Evolutionary conservation across 1,140 invertebrate species (phyloP).

Genomic region (Hypothenemus hampei): DNA sequence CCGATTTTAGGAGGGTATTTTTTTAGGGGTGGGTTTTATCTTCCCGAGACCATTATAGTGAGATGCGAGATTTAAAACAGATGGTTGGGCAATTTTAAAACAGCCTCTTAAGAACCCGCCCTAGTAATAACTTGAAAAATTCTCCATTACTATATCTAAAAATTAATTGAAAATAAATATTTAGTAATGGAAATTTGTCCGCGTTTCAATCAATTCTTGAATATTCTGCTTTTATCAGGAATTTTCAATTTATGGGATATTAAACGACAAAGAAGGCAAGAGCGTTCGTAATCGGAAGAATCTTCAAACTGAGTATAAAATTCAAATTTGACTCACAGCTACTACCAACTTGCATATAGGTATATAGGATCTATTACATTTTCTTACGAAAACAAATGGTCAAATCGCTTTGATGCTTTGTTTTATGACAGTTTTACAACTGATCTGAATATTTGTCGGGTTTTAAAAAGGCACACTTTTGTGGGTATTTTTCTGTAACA

Average conservation of each 20-base stretch:
- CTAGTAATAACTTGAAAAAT: slow-evolving; percentile 7
- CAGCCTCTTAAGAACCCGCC: too few species aligned
- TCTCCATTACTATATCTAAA: background rate
- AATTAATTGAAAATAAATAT: slow-evolving; percentile 1
- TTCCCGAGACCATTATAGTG: slow-evolving; percentile 12
- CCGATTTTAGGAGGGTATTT: slow-evolving; percentile 26
- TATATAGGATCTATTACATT: too few species aligned
- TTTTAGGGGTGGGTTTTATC: slow-evolving; percentile 19
- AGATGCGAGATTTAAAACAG: slow-evolving; percentile 13
- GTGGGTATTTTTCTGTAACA: too few species aligned
- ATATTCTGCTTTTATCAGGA: slow-evolving; percentile 10
- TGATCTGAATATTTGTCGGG: too few species aligned
- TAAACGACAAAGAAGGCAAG: slow-evolving; percentile 4
- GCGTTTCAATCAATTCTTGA: slow-evolving; percentile 3
- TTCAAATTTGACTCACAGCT: slow-evolving; percentile 1
- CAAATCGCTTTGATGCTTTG: too few species aligned
- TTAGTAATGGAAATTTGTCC: slow-evolving; percentile 11
- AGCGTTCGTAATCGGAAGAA: background rate
- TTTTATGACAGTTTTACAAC: too few species aligned
- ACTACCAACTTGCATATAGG: too few species aligned
- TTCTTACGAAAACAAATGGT: too few species aligned
- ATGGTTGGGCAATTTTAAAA: slow-evolving; percentile 16
- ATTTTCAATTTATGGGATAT: slow-evolving; percentile 17
- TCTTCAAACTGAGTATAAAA: background rate
- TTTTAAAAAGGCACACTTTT: too few species aligned